phyloP scores from a whole-genome alignment of 2,113 vertebrate genomes.

The Seriola aureovittata region DNA sequence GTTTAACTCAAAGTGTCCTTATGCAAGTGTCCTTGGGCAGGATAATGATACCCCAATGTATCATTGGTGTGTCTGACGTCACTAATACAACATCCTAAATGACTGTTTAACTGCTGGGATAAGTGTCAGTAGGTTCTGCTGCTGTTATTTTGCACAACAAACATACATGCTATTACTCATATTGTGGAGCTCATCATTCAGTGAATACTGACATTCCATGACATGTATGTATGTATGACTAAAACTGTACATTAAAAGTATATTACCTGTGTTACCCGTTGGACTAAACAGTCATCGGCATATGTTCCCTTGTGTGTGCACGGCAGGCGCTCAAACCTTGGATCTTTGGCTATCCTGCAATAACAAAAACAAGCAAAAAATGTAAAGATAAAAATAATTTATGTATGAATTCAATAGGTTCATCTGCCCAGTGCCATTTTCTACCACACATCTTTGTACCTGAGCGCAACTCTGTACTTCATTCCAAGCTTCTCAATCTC shows the following conservation, averaged over 20 bases:
- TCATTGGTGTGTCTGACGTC: too few species aligned
- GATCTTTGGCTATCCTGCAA: conserved; percentile 95
- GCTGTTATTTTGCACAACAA: too few species aligned
- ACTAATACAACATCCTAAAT: too few species aligned
- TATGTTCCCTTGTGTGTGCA: conserved; percentile 97
- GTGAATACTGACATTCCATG: background rate
- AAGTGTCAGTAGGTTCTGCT: too few species aligned
- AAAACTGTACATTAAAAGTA: background rate
- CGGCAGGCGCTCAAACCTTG: conserved; percentile 94
- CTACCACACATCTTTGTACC: conserved; percentile 82
- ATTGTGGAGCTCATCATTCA: too few species aligned
- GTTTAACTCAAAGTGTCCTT: too few species aligned
- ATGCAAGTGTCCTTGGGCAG: too few species aligned
- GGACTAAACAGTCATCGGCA: conserved; percentile 97
- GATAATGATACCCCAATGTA: too few species aligned
- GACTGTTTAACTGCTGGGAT: too few species aligned
- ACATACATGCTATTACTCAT: too few species aligned
- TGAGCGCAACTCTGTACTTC: conserved; percentile 96
- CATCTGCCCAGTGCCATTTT: background rate
- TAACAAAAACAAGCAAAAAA: conserved; percentile 14
- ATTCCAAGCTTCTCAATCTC: conserved; percentile 98
- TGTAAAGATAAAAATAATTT: background rate
- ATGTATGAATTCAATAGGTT: background rate
- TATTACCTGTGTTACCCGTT: conserved; percentile 96
- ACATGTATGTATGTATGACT: too few species aligned